Evolutionary conservation across 2,113 vertebrate genomes (phyloP), one percentile per base, ranked within the genome.

Genomic region (Caranx melampygus): DNA sequence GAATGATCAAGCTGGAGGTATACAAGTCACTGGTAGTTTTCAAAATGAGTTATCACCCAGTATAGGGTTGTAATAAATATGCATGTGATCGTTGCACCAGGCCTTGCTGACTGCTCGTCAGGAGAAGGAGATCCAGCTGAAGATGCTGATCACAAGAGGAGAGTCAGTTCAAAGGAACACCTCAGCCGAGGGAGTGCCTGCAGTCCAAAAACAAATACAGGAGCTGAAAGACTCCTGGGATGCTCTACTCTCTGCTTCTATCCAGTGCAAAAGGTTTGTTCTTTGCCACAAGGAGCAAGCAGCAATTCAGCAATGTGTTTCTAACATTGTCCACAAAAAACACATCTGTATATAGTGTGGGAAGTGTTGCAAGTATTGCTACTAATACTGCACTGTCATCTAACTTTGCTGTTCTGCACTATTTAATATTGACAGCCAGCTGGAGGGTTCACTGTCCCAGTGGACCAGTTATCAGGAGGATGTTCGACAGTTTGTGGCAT

Each of bases 401-500:
- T 85, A 14, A 78, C 33, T n/a, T 14, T 35, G 21, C 10, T 5
- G 3, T 21, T 5, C 31, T 79, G 6, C 60, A 11, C 34, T 69
- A 26, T 94, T 60, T 8, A 55, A 67, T 78, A 2, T 7, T 89
- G 88, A 72, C 95, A 99, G 98, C 88, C 98, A 98, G 84, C 94
- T 99, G 45, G 98, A 99, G 87, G 96, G 96, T 9, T 96, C 97
- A 1, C 95, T 99, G 20, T 99, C 97, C 21, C 96, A 99, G 87
- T 99, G 98, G 98, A 99, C 97, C 44, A 99, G 97, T 88, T 99
- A 98, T 70, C 97, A 99, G 91, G 98, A 99, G 89, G 98, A 98
- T 1, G 94, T 98, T 5, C 94, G 86, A 1, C 97, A 98, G 94
- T 99, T 99, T 92, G 94, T 96, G 63, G 80, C 89, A 20, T 99